Base-by-base conservation (phyloP, 2,888 invertebrate genomes). In the Folsomia manolachei region DNA sequence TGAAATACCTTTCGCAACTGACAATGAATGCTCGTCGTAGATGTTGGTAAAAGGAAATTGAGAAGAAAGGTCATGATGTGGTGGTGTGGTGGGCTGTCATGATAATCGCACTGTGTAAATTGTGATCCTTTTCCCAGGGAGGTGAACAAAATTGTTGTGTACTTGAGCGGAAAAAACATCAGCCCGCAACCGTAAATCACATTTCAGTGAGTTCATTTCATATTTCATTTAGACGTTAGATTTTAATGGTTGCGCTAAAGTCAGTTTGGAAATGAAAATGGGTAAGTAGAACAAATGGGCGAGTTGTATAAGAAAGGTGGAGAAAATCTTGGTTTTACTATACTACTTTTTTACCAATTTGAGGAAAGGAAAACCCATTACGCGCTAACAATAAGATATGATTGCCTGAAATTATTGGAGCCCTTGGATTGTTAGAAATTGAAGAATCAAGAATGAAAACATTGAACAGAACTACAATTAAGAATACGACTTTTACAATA, bases 121-220 rank as follows among this genome's bases (percentile, higher is more conserved):
- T 39, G 14, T 39, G 39, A 39, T 39, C 39, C 14, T 14, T 39
- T 14, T 39, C 39, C 14, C 14, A 39, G 14, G 39, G 14, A 39
- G 39, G 39, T 39, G 39, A 56, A n/a, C 19, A 19, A 56, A 56
- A 56, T 56, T 56, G 56, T 56, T 56, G 56, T 56, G 56, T 56
- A 56, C 7, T 56, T 19, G 56, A 56, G 56, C n/a, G 19, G 4
- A 56, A 56, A 21, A 56, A 7, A 4, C 21, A 56, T n/a, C 19
- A 21, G 56, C 56, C 21, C n/a, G n/a, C 4, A 56, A 56, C 9
- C 7, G 19, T 56, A 56, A 56, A 56, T 56, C 56, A 56, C 21
- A 19, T 56, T n/a, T n/a, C 18, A 18, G 51, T 51, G 18, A 19
- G 7, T 56, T 56, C 19, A 21, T 56, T 19, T 56, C 56, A 39